phyloP scores from a whole-genome alignment of 2,888 invertebrate genomes.

The Erynnis tages region DNA sequence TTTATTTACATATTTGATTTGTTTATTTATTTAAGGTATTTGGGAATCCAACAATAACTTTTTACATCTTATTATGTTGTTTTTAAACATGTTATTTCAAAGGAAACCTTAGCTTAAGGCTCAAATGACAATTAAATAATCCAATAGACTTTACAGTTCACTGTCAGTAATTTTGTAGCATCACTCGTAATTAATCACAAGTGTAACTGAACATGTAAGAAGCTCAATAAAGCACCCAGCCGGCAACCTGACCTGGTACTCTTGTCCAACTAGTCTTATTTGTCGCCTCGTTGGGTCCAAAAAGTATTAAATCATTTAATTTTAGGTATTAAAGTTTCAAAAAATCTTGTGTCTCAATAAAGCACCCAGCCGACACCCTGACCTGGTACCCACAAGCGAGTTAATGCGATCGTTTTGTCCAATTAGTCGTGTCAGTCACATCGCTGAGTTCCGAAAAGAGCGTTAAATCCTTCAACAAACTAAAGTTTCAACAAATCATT shows the following conservation, averaged over 20 bases:
- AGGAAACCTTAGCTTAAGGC: too few relatives aligned
- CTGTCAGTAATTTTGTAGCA: not conserved
- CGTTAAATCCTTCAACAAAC: not conserved
- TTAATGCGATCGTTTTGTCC: slow-evolving; percentile 6
- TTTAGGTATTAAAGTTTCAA: too few relatives aligned
- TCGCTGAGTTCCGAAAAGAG: not conserved
- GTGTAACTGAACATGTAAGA: not conserved
- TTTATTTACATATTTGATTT: too few relatives aligned
- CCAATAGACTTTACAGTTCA: too few relatives aligned
- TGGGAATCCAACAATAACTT: too few relatives aligned
- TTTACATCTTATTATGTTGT: too few relatives aligned
- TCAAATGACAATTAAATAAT: too few relatives aligned
- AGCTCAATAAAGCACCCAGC: slow-evolving; percentile 6
- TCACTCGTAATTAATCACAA: not conserved
- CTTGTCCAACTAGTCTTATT: slow-evolving; percentile 6
- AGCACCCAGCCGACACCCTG: slow-evolving; percentile 8
- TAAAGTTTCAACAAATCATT: too few relatives aligned
- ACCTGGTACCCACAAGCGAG: slow-evolving; percentile 8
- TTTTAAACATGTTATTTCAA: too few relatives aligned
- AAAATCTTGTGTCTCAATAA: too few relatives aligned
- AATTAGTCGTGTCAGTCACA: slow-evolving; percentile 5
- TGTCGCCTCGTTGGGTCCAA: not conserved
- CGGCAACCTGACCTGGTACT: slow-evolving; percentile 6
- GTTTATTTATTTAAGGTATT: too few relatives aligned
- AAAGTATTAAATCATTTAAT: not conserved